These are phyloP conservation scores for Halesus radiatus DNA, from an alignment of 1,140 invertebrate genomes.

Conservation along the genomic window DNA sequence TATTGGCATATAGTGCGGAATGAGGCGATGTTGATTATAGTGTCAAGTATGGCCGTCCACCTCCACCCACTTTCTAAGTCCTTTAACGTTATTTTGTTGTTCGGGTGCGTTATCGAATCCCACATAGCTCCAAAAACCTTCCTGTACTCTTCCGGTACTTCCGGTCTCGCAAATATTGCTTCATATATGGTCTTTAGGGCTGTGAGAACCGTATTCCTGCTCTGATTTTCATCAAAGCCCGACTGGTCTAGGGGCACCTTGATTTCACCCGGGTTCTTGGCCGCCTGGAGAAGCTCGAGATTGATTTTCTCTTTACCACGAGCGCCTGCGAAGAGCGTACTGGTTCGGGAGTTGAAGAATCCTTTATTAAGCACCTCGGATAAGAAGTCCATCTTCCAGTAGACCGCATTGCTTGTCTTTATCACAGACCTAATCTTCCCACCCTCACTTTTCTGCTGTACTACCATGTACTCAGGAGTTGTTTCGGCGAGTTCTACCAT, in stretches of 20 bases:
- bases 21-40: no score
- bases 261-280: neutral
- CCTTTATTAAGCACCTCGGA: neutral
- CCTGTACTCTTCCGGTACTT: no score
- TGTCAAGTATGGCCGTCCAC: no score
- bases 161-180: no score
- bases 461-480: neutral
- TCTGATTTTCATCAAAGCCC: neutral
- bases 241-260: neutral
- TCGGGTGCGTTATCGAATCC: no score
- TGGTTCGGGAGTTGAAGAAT: neutral
- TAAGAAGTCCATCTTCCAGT: constrained; percentile 25
- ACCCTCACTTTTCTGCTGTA: constrained; percentile 15
- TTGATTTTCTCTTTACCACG: neutral
- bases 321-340: constrained; percentile 1
- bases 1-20: no score
- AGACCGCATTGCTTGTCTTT: neutral
- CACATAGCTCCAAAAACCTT: no score
- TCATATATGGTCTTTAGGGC: no score
- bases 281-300: neutral
- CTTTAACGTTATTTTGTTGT: no score
- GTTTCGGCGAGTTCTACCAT: no score
- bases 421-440: constrained; percentile 7
- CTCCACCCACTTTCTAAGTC: no score
- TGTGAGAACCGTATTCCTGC: no score